These are phyloP conservation scores for Rhopalosiphum padi DNA, from an alignment of 1,140 invertebrate species.

Conservation along the genomic window DNA sequence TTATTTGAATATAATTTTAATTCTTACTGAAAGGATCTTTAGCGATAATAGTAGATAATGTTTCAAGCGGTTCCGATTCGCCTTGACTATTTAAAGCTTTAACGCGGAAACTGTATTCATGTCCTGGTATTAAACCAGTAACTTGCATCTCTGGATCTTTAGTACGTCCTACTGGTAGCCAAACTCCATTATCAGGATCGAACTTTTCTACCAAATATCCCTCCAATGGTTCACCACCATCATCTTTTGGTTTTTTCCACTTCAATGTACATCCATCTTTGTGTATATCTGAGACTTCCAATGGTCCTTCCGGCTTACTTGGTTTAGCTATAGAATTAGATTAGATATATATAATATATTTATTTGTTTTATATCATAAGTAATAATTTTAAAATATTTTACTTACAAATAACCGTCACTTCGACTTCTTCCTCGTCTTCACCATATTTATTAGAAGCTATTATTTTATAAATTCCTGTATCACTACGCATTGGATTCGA, in stretches of 20 bases:
- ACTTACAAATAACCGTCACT: conserved; percentile 87
- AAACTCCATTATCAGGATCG: conserved; percentile 87
- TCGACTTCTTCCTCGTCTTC: conserved; percentile 89
- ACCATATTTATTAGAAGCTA: conserved; percentile 85
- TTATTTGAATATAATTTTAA: neutral
- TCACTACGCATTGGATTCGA: conserved; percentile 84
- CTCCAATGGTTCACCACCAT: conserved; percentile 94
- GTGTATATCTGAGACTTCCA: conserved; percentile 93
- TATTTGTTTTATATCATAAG: neutral
- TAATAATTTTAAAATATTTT: neutral
- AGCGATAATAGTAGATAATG: conserved; percentile 87
- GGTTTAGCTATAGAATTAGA: conserved; percentile 77
- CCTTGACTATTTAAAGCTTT: conserved; percentile 97
- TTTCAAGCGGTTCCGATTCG: conserved; percentile 95
- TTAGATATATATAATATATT: conserved; percentile 1
- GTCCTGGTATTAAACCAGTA: conserved; percentile 85
- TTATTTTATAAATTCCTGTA: conserved; percentile 85
- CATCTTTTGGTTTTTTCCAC: conserved; percentile 98
- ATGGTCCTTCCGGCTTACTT: conserved; percentile 89
- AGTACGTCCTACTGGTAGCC: conserved; percentile 86
- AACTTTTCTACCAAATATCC: conserved; percentile 96
- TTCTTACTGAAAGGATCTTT: conserved; percentile 95
- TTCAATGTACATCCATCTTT: conserved; percentile 94
- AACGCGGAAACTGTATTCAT: conserved; percentile 98
- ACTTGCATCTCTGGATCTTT: conserved; percentile 86